Conservation (phyloP, 2,113 vertebrate genomes). For the Dicaeum eximium region DNA sequence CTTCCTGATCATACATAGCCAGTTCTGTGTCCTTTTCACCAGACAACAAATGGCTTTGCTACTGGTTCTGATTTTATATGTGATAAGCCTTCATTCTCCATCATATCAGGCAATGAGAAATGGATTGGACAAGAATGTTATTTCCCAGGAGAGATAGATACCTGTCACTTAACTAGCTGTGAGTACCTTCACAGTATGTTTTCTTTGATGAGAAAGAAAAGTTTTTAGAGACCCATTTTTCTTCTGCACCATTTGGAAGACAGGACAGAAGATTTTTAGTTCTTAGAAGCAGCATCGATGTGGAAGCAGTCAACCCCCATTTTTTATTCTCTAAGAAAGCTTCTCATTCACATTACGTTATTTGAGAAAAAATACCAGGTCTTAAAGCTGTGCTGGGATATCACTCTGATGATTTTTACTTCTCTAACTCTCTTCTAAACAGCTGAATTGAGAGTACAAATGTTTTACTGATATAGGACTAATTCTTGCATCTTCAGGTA, state of each 20-base stretch:
- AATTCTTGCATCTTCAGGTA: neutral
- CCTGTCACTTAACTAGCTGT: neutral
- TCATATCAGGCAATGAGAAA: neutral
- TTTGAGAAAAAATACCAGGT: neutral
- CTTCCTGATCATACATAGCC: fast-evolving
- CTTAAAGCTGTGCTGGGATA: neutral
- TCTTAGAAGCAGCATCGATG: neutral
- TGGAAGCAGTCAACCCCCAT: neutral
- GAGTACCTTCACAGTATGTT: neutral
- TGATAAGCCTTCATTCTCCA: neutral
- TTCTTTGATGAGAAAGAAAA: neutral
- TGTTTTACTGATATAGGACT: neutral
- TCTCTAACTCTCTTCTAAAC: neutral
- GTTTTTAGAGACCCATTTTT: neutral
- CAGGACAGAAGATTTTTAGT: neutral
- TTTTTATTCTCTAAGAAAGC: neutral
- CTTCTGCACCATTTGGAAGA: neutral
- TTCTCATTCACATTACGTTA: neutral
- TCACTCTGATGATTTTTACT: neutral
- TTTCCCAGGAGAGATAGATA: neutral
- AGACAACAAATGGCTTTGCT: neutral
- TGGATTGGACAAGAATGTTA: neutral
- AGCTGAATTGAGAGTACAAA: neutral
- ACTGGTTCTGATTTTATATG: neutral
- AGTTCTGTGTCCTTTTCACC: neutral